Percentiles rank a stretch among this genome's conserved stretches.
Evolutionary conservation across 2,797 vertebrate species (phyloP).

Genomic region (Tangara arthus): DNA sequence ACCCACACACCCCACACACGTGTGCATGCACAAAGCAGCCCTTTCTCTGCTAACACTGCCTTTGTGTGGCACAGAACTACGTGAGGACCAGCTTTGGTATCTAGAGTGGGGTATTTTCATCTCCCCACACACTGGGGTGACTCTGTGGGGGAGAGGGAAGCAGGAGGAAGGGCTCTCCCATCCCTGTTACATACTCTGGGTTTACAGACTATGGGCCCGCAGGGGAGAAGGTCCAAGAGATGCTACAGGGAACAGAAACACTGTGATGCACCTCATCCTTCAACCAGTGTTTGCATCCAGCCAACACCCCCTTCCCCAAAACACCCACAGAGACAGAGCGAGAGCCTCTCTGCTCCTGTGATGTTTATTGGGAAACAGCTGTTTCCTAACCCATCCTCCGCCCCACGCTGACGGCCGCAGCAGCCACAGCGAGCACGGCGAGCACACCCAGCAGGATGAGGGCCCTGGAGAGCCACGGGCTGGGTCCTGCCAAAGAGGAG

Average conservation of each 20-base stretch:
- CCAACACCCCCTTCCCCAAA: not conserved
- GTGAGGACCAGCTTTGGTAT: not conserved
- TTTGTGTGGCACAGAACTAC: not conserved
- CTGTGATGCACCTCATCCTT: not conserved
- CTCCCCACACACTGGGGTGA: fast-evolving
- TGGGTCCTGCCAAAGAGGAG: not conserved
- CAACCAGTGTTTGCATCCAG: not conserved
- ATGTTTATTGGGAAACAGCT: slow-evolving; percentile 9
- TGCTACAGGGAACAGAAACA: not conserved
- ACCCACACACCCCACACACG: fast-evolving
- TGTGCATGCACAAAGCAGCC: not conserved
- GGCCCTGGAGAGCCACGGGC: not conserved
- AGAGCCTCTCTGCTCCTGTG: not conserved
- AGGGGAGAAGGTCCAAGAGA: not conserved
- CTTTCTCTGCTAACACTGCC: not conserved
- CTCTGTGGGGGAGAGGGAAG: not conserved
- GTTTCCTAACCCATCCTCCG: not conserved
- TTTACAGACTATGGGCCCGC: fast-evolving
- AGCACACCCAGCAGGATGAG: not conserved
- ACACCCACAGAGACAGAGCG: not conserved
- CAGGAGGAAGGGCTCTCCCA: not conserved
- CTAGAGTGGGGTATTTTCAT: not conserved
- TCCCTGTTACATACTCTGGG: not conserved
- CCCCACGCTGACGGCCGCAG: not conserved
- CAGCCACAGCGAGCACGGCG: not conserved